phyloP scores from a whole-genome alignment of 1,140 invertebrate genomes.

The Pararge aegeria region DNA sequence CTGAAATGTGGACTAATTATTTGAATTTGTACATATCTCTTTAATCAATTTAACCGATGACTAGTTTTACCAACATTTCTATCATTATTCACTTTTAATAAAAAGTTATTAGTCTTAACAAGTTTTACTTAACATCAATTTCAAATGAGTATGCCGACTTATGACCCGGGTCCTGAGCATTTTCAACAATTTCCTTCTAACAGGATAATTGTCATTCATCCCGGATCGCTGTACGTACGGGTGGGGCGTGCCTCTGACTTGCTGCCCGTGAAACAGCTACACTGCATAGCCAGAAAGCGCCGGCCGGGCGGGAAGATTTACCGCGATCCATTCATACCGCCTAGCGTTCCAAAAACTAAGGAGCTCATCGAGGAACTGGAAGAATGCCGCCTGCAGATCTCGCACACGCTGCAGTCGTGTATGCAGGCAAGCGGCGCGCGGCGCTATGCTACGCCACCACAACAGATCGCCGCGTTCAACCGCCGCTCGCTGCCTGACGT shows the following conservation, averaged over 20 bases:
- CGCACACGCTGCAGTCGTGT: constrained; percentile 91
- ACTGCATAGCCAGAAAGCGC: constrained; percentile 90
- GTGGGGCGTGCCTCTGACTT: constrained; percentile 95
- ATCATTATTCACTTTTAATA: too few species aligned
- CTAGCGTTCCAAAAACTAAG: constrained; percentile 80
- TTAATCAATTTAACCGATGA: too few species aligned
- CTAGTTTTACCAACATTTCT: too few species aligned
- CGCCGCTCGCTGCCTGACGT: constrained; percentile 86
- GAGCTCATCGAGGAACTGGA: constrained; percentile 88
- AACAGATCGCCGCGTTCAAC: constrained; percentile 93
- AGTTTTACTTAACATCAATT: too few species aligned
- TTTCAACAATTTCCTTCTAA: constrained; percentile 86
- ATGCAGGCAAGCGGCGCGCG: constrained; percentile 89
- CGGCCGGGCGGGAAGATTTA: constrained; percentile 81
- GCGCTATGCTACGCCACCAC: constrained; percentile 91
- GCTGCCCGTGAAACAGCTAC: constrained; percentile 90
- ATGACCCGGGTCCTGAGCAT: constrained; percentile 66
- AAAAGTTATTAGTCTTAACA: too few species aligned
- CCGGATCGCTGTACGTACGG: constrained; percentile 93
- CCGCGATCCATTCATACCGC: constrained; percentile 84
- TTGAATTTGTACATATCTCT: too few species aligned
- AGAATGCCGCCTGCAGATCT: constrained; percentile 89
- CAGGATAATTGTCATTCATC: constrained; percentile 95
- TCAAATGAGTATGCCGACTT: constrained; percentile 56
- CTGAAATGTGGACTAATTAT: too few species aligned